Evolutionary conservation across 2,113 vertebrate species (phyloP).

Genomic region (Rhadina sibilatrix): DNA sequence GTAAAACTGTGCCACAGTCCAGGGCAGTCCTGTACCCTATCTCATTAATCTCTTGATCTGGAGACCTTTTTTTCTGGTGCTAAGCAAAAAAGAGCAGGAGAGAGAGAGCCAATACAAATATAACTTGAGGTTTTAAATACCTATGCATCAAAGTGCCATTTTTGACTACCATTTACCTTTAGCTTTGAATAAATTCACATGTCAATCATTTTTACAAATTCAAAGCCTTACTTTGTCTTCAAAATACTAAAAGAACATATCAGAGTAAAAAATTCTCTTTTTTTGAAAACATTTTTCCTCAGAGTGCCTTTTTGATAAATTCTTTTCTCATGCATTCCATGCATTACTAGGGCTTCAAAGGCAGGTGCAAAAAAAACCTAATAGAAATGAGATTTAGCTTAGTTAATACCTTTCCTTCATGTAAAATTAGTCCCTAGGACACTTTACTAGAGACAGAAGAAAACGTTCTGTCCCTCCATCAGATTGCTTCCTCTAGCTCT

Average conservation of each 20-base stretch:
- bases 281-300: not conserved
- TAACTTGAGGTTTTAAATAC: not conserved
- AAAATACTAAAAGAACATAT: not conserved
- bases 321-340: slow-evolving; percentile 25
- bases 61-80: not conserved
- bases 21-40: accelerated
- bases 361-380: not conserved
- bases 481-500: not conserved
- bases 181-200: slow-evolving; percentile 56
- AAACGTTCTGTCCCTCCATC: slow-evolving; percentile 8
- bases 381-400: not conserved
- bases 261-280: not conserved
- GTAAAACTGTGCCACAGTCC: not conserved
- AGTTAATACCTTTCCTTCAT: not conserved
- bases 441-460: not conserved
- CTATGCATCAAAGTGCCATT: not conserved
- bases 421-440: not conserved
- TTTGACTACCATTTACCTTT: slow-evolving; percentile 1
- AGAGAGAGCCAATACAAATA: not conserved
- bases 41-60: not conserved
- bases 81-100: not conserved
- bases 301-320: slow-evolving; percentile 5
- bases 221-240: slow-evolving; percentile 44
- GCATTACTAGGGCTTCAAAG: slow-evolving; percentile 1
- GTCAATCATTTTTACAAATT: slow-evolving; percentile 59